Base-by-base conservation (phyloP, 2,888 invertebrate species). In the Nineta flava region DNA sequence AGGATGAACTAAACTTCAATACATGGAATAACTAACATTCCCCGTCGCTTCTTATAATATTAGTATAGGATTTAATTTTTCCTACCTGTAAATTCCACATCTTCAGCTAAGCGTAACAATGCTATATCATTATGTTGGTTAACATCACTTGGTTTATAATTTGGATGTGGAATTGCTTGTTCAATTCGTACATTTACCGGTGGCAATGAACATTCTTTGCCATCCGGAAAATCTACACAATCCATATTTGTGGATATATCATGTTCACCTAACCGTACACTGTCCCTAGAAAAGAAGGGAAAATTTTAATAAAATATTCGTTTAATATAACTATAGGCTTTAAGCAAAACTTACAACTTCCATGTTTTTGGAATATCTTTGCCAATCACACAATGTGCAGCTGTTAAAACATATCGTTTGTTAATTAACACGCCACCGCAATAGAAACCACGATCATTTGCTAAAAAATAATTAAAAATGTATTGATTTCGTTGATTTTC, bases 361-460 rank as follows among this genome's bases (percentile, higher is more conserved):
- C 81, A 83, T 31, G 66, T 68, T 5, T 58, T 55, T 0, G 81
- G 82, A 13, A 84, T 63, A 51, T 78, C 78, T 35, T 74, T 68
- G 2, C 77, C 77, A 59, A 75, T 78, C 19, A 85, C 68, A 57
- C 87, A 87, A 59, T 87, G 86, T 1, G 81, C 83, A 0, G 86
- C 86, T 0, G 86, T 86, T 47, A 87, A 58, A 6, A 86, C 74
- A 59, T 85, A 86, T 52, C 74, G 72, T 1, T 69, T 66, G 49
- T 73, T 77, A 57, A 87, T 81, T 16, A 87, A 65, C 0, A 79
- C 81, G 1, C 84, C 86, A 1, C 84, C 86, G 59, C 86, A 87
- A 57, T 81, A 78, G 55, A 79, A 81, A 1, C 78, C 76, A 57
- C 69, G 70, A 32, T 71, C 72, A 46, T 72, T 76, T 60, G 75